Percentiles rank a stretch among this genome's conserved stretches.
Evolutionary conservation across 2,888 invertebrate genomes (phyloP).

Genomic region (Herminia tarsipennalis): DNA sequence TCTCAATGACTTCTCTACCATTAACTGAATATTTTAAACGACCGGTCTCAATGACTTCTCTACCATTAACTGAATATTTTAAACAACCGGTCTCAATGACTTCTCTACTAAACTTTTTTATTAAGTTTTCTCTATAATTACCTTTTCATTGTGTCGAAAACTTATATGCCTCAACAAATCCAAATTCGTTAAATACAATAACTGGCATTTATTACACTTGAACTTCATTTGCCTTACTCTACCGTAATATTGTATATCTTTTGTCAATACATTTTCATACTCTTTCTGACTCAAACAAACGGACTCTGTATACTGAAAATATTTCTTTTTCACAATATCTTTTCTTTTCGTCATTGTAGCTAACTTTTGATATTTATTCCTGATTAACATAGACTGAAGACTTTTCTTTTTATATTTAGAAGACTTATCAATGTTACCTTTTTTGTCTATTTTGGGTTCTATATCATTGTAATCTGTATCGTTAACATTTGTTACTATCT

Average conservation of each 20-base stretch:
- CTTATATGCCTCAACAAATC: slow-evolving; percentile 51
- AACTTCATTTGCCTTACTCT: not conserved
- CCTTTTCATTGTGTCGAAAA: slow-evolving; percentile 48
- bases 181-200: slow-evolving; percentile 34
- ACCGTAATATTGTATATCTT: slow-evolving; percentile 17
- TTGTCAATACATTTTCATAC: slow-evolving; percentile 35
- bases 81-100: too few relatives aligned
- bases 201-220: slow-evolving; percentile 28
- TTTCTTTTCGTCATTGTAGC: slow-evolving; percentile 10
- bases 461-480: too few relatives aligned
- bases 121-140: too few relatives aligned
- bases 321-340: not conserved
- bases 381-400: not conserved
- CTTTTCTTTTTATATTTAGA: too few relatives aligned
- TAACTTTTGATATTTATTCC: slow-evolving; percentile 5
- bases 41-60: too few relatives aligned
- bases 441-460: not conserved
- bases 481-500: too few relatives aligned
- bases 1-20: too few relatives aligned
- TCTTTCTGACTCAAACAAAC: slow-evolving; percentile 40
- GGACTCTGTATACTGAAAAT: slow-evolving; percentile 19
- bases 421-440: too few relatives aligned
- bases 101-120: too few relatives aligned
- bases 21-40: too few relatives aligned
- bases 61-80: not conserved